Evolutionary conservation across 2,797 vertebrate genomes (phyloP).

Genomic region (Moxostoma hubbsi): DNA sequence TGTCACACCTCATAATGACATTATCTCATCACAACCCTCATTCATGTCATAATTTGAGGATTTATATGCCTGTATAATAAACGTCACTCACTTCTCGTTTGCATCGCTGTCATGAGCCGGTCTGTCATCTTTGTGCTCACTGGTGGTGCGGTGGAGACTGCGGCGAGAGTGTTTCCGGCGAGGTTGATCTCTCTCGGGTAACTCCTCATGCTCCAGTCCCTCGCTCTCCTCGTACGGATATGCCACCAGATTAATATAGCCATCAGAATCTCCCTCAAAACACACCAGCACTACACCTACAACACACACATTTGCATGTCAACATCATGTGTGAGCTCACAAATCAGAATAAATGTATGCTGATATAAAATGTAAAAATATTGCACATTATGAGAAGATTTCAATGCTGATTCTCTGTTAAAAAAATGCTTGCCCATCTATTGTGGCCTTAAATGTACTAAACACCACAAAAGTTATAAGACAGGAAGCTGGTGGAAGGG

Average conservation of each 20-base stretch:
- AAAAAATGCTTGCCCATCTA: too few relatives aligned
- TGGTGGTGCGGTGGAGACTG: slow-evolving; percentile 89
- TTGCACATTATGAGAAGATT: too few relatives aligned
- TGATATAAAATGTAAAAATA: too few relatives aligned
- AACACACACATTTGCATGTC: neutral
- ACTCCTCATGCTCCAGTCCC: slow-evolving; percentile 87
- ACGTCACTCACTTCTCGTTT: slow-evolving; percentile 81
- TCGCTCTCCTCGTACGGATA: slow-evolving; percentile 95
- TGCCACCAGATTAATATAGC: slow-evolving; percentile 97
- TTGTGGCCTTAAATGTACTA: too few relatives aligned
- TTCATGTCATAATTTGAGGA: neutral
- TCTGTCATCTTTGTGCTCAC: slow-evolving; percentile 91
- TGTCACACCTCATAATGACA: neutral
- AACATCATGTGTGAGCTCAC: too few relatives aligned
- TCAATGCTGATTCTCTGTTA: too few relatives aligned
- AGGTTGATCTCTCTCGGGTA: slow-evolving; percentile 90
- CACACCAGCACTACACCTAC: slow-evolving; percentile 92
- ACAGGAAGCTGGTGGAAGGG: neutral
- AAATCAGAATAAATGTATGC: too few relatives aligned
- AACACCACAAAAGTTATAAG: neutral
- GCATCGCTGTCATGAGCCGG: slow-evolving; percentile 78
- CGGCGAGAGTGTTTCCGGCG: slow-evolving; percentile 95
- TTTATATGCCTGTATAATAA: neutral
- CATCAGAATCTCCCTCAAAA: slow-evolving; percentile 94
- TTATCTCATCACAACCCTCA: neutral